These are phyloP conservation scores for Chamaetylas fuelleborni DNA, from an alignment of 2,113 vertebrate genomes.

Conservation along the genomic window DNA sequence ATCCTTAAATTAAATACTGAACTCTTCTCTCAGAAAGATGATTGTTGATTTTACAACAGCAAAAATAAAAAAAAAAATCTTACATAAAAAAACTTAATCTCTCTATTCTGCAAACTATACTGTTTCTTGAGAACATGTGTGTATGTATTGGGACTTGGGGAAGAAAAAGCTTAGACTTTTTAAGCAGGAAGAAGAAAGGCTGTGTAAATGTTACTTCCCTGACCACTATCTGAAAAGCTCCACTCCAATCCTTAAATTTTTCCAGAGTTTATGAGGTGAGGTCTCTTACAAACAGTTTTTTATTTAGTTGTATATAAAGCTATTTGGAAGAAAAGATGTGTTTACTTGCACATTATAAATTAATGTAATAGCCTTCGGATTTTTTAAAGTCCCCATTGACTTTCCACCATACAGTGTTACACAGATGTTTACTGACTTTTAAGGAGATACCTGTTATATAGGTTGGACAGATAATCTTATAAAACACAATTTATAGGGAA, in stretches of 20 bases:
- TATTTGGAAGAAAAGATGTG: background rate
- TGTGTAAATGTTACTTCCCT: background rate
- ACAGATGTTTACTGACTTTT: background rate
- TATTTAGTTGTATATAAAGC: background rate
- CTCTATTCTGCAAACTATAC: background rate
- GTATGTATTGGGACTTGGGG: background rate
- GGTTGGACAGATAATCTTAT: background rate
- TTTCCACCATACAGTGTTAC: background rate
- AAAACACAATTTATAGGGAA: constrained; percentile 46
- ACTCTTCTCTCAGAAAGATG: background rate
- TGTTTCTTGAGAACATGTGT: background rate
- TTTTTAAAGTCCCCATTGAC: background rate
- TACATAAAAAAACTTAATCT: background rate
- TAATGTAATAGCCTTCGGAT: background rate
- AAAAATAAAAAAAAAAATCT: background rate
- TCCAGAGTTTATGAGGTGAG: background rate
- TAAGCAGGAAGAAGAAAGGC: background rate
- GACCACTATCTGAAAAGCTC: background rate
- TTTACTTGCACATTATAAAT: background rate
- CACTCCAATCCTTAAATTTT: background rate
- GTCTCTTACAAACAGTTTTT: background rate
- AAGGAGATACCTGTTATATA: background rate
- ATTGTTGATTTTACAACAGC: background rate
- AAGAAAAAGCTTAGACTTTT: background rate
- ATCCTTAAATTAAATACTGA: background rate